These are phyloP conservation scores for Embidobia sp. DNA, from an alignment of 2,888 invertebrate genomes.

Conservation along the genomic window DNA sequence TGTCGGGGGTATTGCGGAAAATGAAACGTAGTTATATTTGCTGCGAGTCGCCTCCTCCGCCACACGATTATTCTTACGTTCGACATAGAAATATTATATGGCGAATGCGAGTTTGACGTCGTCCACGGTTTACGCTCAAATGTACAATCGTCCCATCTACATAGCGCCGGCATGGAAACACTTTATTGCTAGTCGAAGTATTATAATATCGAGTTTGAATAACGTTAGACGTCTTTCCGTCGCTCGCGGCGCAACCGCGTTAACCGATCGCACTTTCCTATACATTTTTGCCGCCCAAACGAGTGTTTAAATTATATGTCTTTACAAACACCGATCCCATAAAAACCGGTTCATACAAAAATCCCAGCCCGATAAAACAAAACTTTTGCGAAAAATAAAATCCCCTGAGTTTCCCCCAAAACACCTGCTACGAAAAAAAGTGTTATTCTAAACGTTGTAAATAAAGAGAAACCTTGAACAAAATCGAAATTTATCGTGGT, in stretches of 20 bases:
- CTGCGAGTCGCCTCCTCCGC: constrained; percentile 31
- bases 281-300: constrained; percentile 45
- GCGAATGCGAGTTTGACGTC: constrained; percentile 21
- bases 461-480: no score
- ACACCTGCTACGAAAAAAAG: no score
- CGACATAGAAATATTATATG: constrained; percentile 27
- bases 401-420: no score
- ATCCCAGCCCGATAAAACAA: constrained; percentile 26
- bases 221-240: constrained; percentile 56
- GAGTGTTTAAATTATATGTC: constrained; percentile 57
- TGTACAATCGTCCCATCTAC: constrained; percentile 49
- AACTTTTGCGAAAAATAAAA: constrained; percentile 2
- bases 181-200: constrained; percentile 66
- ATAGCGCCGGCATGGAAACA: constrained; percentile 53
- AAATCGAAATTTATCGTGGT: no score
- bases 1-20: constrained; percentile 25
- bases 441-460: no score
- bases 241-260: constrained; percentile 47
- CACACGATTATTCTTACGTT: constrained; percentile 49
- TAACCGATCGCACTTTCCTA: constrained; percentile 45
- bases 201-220: constrained; percentile 56
- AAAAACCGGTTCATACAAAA: constrained; percentile 53
- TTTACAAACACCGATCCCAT: constrained; percentile 41
- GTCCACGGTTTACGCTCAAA: constrained; percentile 31
- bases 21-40: constrained; percentile 46